Conservation (phyloP, 2,113 vertebrate species). For the Ariopsis seemanni region DNA sequence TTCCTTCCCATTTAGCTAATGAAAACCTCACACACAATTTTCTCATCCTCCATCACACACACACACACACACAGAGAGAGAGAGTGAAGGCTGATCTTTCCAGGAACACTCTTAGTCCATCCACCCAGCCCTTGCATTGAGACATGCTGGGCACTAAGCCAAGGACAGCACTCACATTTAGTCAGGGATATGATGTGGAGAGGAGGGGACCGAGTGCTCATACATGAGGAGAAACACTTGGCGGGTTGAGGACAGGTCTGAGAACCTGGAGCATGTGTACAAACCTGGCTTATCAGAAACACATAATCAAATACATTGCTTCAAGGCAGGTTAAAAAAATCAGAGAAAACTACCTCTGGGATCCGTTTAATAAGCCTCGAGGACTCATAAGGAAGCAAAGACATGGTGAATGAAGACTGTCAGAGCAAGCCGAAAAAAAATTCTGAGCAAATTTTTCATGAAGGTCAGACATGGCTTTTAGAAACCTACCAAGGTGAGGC, state of each 20-base stretch:
- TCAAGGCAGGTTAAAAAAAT: neutral
- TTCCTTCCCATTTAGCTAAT: conserved; percentile 30
- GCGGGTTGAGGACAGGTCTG: neutral
- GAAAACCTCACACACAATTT: conserved; percentile 19
- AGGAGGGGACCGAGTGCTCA: neutral
- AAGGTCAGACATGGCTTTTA: neutral
- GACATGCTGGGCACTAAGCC: conserved; percentile 35
- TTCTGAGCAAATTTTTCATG: neutral
- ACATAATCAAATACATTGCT: neutral
- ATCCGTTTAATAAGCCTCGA: neutral
- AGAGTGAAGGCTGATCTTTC: conserved; percentile 22
- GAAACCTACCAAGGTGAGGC: neutral
- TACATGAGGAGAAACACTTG: neutral
- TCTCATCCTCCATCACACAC: neutral
- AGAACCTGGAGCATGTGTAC: neutral
- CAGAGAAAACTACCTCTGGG: neutral
- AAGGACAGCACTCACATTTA: conserved; percentile 19
- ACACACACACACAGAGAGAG: conserved; percentile 21
- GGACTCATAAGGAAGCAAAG: neutral
- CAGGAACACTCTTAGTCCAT: conserved; percentile 26
- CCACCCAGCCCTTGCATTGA: conserved; percentile 13
- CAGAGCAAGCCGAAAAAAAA: neutral
- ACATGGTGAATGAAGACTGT: neutral
- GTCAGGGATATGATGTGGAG: conserved; percentile 1
- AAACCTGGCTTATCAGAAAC: conserved; percentile 1